Evolutionary conservation across 2,888 invertebrate species (phyloP).

Genomic region (Mechanitis mazaeus): DNA sequence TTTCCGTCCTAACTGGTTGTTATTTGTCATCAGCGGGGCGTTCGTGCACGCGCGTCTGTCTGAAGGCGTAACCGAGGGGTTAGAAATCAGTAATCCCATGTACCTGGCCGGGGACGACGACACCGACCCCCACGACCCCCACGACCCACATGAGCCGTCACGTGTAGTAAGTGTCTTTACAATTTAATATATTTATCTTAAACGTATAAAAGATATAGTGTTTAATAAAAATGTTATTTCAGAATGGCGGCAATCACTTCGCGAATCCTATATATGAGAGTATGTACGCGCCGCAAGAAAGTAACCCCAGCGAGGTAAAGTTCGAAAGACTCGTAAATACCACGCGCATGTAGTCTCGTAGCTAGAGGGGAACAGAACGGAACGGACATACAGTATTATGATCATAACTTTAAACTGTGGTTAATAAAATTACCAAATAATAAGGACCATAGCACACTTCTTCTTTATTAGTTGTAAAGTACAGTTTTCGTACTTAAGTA

Average conservation of each 20-base stretch:
- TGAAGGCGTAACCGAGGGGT: slow-evolving; percentile 76
- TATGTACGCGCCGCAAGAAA: slow-evolving; percentile 77
- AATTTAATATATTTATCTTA: neutral
- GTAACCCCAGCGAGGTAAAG: slow-evolving; percentile 47
- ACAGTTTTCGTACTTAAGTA: no score
- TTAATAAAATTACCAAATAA: neutral
- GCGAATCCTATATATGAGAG: slow-evolving; percentile 92
- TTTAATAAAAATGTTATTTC: slow-evolving; percentile 21
- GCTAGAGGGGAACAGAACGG: no score
- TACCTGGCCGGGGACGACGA: slow-evolving; percentile 85
- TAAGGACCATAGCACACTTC: no score
- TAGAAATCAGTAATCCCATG: slow-evolving; percentile 91
- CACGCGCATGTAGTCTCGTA: slow-evolving; percentile 7
- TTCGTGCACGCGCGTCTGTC: slow-evolving; percentile 88
- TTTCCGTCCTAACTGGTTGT: neutral
- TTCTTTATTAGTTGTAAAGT: no score
- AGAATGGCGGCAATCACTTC: slow-evolving; percentile 82
- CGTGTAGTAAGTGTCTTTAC: slow-evolving; percentile 14
- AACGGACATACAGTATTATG: no score
- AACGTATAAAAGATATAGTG: neutral
- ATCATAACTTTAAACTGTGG: neutral
- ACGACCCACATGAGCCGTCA: slow-evolving; percentile 21
- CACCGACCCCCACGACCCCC: slow-evolving; percentile 45
- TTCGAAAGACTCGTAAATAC: slow-evolving; percentile 5
- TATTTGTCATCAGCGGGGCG: slow-evolving; percentile 66